Evolutionary conservation across 2,888 invertebrate species (phyloP), one percentile per base, ranked within the genome.

Genomic region (Drosophila nr. perissopoda): DNA sequence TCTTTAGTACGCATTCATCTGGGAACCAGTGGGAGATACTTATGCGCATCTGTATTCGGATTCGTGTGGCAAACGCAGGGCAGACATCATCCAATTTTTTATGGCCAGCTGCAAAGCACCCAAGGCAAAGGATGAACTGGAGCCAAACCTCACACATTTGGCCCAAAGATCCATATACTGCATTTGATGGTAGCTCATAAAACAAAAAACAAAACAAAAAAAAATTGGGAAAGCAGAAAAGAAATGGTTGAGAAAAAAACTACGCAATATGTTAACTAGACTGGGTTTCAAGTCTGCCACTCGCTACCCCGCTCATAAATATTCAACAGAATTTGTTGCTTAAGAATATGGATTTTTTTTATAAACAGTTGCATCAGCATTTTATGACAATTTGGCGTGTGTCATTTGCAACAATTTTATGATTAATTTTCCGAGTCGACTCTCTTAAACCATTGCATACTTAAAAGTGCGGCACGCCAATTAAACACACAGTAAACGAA

Each of bases 321-420:
- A 75, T 77, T 62, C 62, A 68, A 63, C 66, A 68, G 54, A 38
- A 29, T 40, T 36, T 34, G 42, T 40, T 34, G 58, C 40, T 70
- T 67, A n/a, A 62, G 49, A 61, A 61, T 31, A 34, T 18, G 60
- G 21, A 1, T 67, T 53, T 2, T 57, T 54, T 56, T 31, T 71
- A 75, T 65, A 46, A 38, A 57, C 51, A 60, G 38, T 42, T 34
- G 29, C 25, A 42, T 49, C 48, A 59, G 40, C 69, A 62, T 54
- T 52, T 79, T 69, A 54, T 46, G 64, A 67, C 71, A 69, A 82
- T 85, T 84, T 82, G 67, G 61, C 77, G 51, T 61, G 70, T 74
- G 82, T 70, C 83, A 70, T 75, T 79, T 88, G 88, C 88, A 88
- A 85, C 85, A 81, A 64, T 89, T 89, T 88, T 63, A 89, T 77